These are phyloP conservation scores for Xanthia icteritia DNA, from an alignment of 2,888 invertebrate genomes.

Conservation along the genomic window DNA sequence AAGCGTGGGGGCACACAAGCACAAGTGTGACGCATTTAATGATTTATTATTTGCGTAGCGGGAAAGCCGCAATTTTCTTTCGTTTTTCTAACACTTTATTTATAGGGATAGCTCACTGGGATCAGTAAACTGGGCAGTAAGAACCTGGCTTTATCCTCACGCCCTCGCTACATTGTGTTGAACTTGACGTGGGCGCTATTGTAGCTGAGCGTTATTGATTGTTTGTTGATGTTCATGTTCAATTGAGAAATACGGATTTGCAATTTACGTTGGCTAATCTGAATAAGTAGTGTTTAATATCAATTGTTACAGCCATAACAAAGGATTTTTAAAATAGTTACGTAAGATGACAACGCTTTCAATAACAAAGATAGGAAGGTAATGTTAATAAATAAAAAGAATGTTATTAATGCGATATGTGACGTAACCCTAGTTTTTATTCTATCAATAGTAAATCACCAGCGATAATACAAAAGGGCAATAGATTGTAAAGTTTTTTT, in stretches of 20 bases:
- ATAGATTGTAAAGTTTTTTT: constrained; percentile 49
- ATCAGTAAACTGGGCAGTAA: constrained; percentile 39
- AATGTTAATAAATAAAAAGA: constrained; percentile 7
- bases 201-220: constrained; percentile 36
- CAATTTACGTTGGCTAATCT: constrained; percentile 12
- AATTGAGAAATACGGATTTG: constrained; percentile 33
- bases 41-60: constrained; percentile 29
- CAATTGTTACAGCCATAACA: background rate
- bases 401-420: constrained; percentile 18
- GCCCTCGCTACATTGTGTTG: constrained; percentile 43
- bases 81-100: constrained; percentile 38
- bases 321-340: background rate
- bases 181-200: constrained; percentile 52
- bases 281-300: constrained; percentile 7
- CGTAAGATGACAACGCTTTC: background rate
- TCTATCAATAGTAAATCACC: constrained; percentile 53
- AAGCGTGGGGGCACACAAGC: constrained; percentile 9
- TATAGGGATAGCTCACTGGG: constrained; percentile 23
- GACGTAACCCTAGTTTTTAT: constrained; percentile 42
- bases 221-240: constrained; percentile 39
- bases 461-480: constrained; percentile 52
- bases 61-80: constrained; percentile 52
- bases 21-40: constrained; percentile 36
- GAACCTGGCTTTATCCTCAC: constrained; percentile 25
- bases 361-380: background rate